Evolutionary conservation across 2,797 vertebrate species (phyloP), one percentile per base, ranked within the genome.

Genomic region (Notoglanidium macrostoma): DNA sequence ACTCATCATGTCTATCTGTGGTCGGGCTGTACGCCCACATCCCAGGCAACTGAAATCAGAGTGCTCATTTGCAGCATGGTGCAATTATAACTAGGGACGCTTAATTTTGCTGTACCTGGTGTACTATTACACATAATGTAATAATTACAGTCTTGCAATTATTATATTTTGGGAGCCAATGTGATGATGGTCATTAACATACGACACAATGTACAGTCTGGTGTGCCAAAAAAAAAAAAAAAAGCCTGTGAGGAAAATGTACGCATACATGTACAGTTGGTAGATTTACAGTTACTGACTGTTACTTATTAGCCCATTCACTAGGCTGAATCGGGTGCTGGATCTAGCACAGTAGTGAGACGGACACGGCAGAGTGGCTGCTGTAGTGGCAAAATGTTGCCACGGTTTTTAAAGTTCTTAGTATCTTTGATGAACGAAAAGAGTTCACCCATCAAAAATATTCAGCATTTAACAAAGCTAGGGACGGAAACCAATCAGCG

Each of bases 81-180:
- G 67, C 35, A 57, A 77, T 46, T 85, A 80, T 35, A 74, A 81
- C 7, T 21, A 19, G 5, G 57, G 87, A 87, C 63, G 87, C 40
- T 77, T 51, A 79, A 86, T 83, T 72, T 83, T 57, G 44, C 63
- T 70, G 46, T 65, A 86, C 61, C 40, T 40, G 72, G 40, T 59
- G 17, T 70, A 86, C 72, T 49, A 83, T 68, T 86, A 77, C 61
- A 83, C 76, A 46, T n/a, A 86, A 78, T 77, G 68, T 2, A 15
- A 83, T 77, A 77, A 88, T 88, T 86, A 83, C 79, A 77, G 72
- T 61, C 35, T 63, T 68, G n/a, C 35, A 83, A 77, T 86, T 76
- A 86, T 67, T 80, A 76, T 46, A 83, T 74, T 70, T 55, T 77
- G 26, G 61, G 21, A 54, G 84, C 55, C 67, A 83, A n/a, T 83